Evolutionary conservation across 2,888 invertebrate species (phyloP).

Genomic region (Polyommatus iphigenia): DNA sequence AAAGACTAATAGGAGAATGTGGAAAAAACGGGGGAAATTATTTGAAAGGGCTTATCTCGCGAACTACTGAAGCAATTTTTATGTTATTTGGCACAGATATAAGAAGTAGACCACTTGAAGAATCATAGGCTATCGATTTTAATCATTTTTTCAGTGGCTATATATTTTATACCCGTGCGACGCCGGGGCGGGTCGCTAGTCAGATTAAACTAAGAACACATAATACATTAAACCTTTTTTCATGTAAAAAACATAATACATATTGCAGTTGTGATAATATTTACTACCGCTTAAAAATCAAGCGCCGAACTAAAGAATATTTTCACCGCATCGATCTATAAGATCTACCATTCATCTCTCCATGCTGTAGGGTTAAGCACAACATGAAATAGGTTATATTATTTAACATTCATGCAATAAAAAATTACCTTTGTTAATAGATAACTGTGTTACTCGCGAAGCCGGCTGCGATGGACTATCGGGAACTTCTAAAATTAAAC

Average conservation of each 20-base stretch:
- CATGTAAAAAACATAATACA: neutral
- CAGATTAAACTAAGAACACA: too few relatives aligned
- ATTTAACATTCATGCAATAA: constrained; percentile 28
- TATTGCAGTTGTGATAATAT: neutral
- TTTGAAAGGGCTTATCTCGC: too few relatives aligned
- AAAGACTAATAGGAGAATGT: too few relatives aligned
- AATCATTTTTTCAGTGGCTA: too few relatives aligned
- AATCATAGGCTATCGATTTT: too few relatives aligned
- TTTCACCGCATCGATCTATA: neutral
- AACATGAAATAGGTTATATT: neutral
- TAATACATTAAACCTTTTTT: too few relatives aligned
- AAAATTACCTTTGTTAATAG: constrained; percentile 36
- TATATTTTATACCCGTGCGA: too few relatives aligned
- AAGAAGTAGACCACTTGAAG: too few relatives aligned
- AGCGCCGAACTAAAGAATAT: neutral
- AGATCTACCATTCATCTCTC: neutral
- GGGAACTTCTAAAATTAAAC: constrained; percentile 54
- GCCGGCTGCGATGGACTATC: neutral
- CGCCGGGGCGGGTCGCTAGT: too few relatives aligned
- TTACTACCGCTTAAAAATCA: neutral
- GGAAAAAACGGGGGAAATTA: too few relatives aligned
- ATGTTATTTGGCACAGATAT: too few relatives aligned
- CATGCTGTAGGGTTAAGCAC: neutral
- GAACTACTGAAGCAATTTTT: too few relatives aligned
- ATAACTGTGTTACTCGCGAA: neutral